These are phyloP conservation scores for Centropristis striata DNA, from an alignment of 2,113 vertebrate genomes.

Conservation along the genomic window DNA sequence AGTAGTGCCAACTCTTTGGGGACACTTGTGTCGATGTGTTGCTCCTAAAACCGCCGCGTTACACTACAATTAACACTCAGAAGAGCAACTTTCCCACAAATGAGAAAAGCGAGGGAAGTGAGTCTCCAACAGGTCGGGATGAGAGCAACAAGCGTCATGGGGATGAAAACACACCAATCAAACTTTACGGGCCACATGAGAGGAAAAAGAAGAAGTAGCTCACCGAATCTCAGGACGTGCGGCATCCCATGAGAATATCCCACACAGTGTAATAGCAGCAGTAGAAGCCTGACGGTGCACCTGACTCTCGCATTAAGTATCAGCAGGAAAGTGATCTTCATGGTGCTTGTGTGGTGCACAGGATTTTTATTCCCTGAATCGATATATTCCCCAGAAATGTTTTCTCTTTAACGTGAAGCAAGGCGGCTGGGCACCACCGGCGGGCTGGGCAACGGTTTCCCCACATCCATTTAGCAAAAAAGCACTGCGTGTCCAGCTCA, in stretches of 20 bases:
- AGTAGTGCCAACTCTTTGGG: slow-evolving; percentile 7
- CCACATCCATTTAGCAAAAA: slow-evolving; percentile 88
- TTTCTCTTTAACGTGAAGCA: slow-evolving; percentile 78
- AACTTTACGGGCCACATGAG: slow-evolving; percentile 47
- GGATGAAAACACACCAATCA: background rate
- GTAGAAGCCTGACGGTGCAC: slow-evolving; percentile 89
- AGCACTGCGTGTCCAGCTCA: slow-evolving; percentile 93
- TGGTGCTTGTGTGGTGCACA: slow-evolving; percentile 89
- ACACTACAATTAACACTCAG: background rate
- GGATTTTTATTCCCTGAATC: slow-evolving; percentile 88
- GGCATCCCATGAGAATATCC: slow-evolving; percentile 96
- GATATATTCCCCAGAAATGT: slow-evolving; percentile 87
- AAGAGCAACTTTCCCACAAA: slow-evolving; percentile 22
- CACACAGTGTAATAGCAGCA: slow-evolving; percentile 92
- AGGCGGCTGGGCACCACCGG: slow-evolving; percentile 87
- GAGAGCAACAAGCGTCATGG: background rate
- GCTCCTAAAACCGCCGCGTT: background rate
- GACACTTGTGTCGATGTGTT: background rate
- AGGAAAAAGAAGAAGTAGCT: slow-evolving; percentile 74
- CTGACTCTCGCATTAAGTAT: slow-evolving; percentile 91
- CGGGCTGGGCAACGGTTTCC: slow-evolving; percentile 85
- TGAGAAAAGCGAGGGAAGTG: background rate
- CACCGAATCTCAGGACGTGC: slow-evolving; percentile 98
- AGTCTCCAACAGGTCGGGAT: slow-evolving; percentile 40
- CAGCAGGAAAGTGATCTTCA: slow-evolving; percentile 92